Evolutionary conservation across 2,113 vertebrate genomes (phyloP).

Genomic region (Limanda limanda): DNA sequence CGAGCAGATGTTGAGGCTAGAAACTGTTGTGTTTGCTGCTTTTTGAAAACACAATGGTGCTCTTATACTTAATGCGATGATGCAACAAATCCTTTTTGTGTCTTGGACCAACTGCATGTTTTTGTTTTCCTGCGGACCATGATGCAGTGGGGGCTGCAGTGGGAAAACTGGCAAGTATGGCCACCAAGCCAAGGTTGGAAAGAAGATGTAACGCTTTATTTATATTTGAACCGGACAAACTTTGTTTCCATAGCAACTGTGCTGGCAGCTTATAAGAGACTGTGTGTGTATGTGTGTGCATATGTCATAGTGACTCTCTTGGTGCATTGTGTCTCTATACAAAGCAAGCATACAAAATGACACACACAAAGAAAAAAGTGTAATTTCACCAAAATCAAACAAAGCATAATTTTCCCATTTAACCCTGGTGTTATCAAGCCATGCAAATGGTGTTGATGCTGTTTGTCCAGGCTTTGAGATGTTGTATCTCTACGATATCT

Average conservation of each 20-base stretch:
- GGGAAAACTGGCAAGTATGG: constrained; percentile 41
- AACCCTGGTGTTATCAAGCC: neutral
- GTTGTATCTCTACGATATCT: neutral
- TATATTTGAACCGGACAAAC: constrained; percentile 55
- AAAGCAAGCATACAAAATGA: neutral
- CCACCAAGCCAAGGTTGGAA: constrained; percentile 46
- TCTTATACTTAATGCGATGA: neutral
- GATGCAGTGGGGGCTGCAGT: constrained; percentile 21
- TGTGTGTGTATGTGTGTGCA: constrained; percentile 21
- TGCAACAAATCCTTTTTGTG: constrained; percentile 5
- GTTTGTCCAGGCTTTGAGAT: neutral
- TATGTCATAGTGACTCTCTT: constrained; percentile 23
- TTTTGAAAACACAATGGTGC: neutral
- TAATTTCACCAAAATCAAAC: neutral
- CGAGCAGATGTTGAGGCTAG: too few species aligned
- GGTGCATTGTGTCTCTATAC: constrained; percentile 1
- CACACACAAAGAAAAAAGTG: constrained; percentile 3
- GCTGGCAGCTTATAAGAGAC: constrained; percentile 39
- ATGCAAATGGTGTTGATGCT: neutral
- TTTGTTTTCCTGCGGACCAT: neutral
- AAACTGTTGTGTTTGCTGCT: neutral
- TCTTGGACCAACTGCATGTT: neutral
- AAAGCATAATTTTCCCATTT: neutral
- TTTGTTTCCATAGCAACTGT: constrained; percentile 71
- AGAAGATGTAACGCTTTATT: constrained; percentile 50